Evolutionary conservation across 2,797 vertebrate genomes (phyloP).

Genomic region (Poeciliopsis presidionis): DNA sequence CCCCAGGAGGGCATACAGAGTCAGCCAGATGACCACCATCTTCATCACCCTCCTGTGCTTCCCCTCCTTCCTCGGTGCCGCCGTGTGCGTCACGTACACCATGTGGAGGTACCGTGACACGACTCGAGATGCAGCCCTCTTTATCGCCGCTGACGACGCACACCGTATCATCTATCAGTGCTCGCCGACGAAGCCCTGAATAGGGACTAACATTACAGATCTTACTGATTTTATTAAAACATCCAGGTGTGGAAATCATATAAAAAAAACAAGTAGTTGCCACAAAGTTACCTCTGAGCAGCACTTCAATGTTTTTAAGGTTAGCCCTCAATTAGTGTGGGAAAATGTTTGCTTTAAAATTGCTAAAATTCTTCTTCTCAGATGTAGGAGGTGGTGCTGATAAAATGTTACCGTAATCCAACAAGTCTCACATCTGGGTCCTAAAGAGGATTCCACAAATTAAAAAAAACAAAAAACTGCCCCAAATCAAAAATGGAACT

Average conservation of each 20-base stretch:
- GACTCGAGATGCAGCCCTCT: background rate
- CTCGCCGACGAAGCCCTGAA: background rate
- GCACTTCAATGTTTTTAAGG: background rate
- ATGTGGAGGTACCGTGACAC: constrained; percentile 87
- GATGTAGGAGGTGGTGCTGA: background rate
- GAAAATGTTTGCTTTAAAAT: background rate
- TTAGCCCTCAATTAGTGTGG: background rate
- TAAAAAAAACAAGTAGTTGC: background rate
- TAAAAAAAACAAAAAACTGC: background rate
- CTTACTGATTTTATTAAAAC: background rate
- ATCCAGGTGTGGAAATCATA: background rate
- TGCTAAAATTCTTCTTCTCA: background rate
- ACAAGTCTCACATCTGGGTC: background rate
- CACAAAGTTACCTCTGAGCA: background rate
- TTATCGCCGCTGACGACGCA: background rate
- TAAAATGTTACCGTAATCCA: background rate
- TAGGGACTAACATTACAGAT: background rate
- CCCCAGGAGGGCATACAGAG: constrained; percentile 89
- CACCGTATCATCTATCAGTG: background rate
- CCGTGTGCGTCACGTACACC: constrained; percentile 87
- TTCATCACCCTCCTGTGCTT: constrained; percentile 94
- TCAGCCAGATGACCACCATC: constrained; percentile 90
- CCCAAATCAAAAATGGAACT: background rate
- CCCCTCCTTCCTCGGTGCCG: constrained; percentile 89
- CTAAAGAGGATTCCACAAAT: background rate